Evolutionary conservation across 1,140 invertebrate species (phyloP), one percentile per base, ranked within the genome.

Genomic region (Planococcus citri): DNA sequence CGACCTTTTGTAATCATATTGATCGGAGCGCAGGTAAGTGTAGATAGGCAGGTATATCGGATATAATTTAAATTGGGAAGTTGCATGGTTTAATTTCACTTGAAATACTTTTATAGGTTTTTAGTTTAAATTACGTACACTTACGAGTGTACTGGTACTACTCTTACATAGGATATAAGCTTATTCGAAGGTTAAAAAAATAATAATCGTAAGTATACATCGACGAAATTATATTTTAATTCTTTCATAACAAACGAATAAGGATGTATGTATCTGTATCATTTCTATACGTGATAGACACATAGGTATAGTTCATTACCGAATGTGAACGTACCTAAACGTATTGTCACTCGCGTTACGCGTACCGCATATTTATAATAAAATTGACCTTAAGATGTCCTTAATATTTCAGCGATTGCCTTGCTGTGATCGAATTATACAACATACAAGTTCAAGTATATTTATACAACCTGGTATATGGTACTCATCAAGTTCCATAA

Each of bases 341-440:
- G 41, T 51, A 51, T 51, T 51, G 41, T 51, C 41, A 51, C 41
- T 51, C 41, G 17, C n/a, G 17, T 51, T 9, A 6, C 4, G 41
- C 41, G 41, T 12, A 12, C 29, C 29, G 29, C 12, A 33, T 3
- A 33, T n/a, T n/a, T 51, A 51, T 51, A 51, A 51, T 51, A 20
- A 51, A 51, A 51, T 51, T 51, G 41, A 51, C 41, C 41, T 51
- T 51, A 51, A 51, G n/a, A 20, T 51, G 41, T 51, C 41, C 41
- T 51, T 51, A 51, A 51, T 51, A 51, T 51, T 51, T 9, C 17
- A 51, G 41, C n/a, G 41, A 20, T 51, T 51, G 17, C 41, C 12
- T 51, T n/a, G 12, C 10, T 51, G 4, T 51, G n/a, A 51, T 51
- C 41, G 17, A 51, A 51, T 51, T n/a, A 51, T 9, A 51, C n/a